Base-by-base conservation (phyloP, 2,113 vertebrate genomes). In the Pogonocichla stellata region DNA sequence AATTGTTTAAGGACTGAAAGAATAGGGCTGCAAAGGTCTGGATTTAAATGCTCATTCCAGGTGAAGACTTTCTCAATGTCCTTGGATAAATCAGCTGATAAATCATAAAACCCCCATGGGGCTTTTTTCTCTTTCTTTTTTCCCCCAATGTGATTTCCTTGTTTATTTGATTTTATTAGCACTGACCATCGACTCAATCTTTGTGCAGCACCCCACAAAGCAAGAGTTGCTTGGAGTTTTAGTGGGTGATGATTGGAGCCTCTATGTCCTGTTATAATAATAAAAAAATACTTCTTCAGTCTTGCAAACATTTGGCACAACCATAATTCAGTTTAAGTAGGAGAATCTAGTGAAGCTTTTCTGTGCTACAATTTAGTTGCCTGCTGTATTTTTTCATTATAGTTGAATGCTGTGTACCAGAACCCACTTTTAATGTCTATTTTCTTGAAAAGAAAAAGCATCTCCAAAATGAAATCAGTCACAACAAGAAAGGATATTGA, bases 371-470 rank as follows among this genome's bases (percentile, higher is more conserved):
- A 2, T 67, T 75, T 8, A 29, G 45, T 36, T 86, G 10, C 26
- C 28, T 71, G 78, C 36, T 82, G 29, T 34, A 77, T 80, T 62
- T 94, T 92, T 93, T 66, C 67, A 70, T 93, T 69, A 33, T 8
- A 10, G 40, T 28, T 65, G 81, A 80, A 60, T 6, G 6, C 18
- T 36, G 40, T 51, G 50, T 62, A 36, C 87, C 88, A 65, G 81
- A 91, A 86, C 40, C 9, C 34, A 50, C 19, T 42, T 92, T 86
- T 58, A 77, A 92, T 62, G 64, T 42, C 64, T 42, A 0, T 82
- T 91, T 81, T 70, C 79, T 60, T 47, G 22, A 17, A 65, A 64
- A 58, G 43, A 85, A 85, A 82, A 66, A 66, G 9, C 8, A 26
- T 54, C 54, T 88, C 89, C 75, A 77, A 40, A 72, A 71, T 24